Conservation (phyloP, 1,140 invertebrate species). For the Littorina saxatilis region DNA sequence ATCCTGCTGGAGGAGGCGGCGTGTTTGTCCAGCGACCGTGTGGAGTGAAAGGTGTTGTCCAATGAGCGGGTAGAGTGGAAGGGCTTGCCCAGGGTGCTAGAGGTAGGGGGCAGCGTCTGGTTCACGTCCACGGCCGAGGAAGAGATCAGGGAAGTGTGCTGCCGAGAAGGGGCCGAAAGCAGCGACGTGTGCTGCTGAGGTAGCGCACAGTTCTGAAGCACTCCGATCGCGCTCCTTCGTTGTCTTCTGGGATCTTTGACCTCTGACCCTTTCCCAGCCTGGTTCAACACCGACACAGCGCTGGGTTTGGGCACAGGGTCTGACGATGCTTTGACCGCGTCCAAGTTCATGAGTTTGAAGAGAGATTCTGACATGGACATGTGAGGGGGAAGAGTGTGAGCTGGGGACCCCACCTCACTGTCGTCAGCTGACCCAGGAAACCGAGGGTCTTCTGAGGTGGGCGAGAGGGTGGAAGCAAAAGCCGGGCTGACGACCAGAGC, state of each 20-base stretch:
- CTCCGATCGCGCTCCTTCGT: background rate
- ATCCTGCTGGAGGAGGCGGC: background rate
- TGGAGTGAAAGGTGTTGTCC: background rate
- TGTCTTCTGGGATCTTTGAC: background rate
- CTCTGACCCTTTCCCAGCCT: background rate
- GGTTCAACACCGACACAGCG: background rate
- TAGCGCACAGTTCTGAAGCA: background rate
- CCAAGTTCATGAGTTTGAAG: conserved; percentile 23
- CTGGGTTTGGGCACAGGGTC: background rate
- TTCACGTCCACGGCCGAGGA: conserved; percentile 1
- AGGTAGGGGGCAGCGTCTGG: conserved; percentile 8
- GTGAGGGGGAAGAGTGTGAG: background rate
- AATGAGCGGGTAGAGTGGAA: background rate
- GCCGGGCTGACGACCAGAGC: conserved; percentile 3
- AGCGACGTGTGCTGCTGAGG: background rate
- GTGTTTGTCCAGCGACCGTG: background rate
- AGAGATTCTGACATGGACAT: conserved; percentile 29
- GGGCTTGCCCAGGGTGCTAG: background rate
- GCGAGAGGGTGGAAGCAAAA: background rate
- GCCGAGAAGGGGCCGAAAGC: too few species aligned
- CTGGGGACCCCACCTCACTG: too few species aligned
- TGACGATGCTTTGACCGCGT: conserved; percentile 21
- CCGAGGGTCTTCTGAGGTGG: conserved; percentile 8
- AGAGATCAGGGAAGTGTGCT: background rate
- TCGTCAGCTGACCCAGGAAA: background rate